Conservation (phyloP, 2,888 invertebrate genomes). For the Chymomyza procnemis region DNA sequence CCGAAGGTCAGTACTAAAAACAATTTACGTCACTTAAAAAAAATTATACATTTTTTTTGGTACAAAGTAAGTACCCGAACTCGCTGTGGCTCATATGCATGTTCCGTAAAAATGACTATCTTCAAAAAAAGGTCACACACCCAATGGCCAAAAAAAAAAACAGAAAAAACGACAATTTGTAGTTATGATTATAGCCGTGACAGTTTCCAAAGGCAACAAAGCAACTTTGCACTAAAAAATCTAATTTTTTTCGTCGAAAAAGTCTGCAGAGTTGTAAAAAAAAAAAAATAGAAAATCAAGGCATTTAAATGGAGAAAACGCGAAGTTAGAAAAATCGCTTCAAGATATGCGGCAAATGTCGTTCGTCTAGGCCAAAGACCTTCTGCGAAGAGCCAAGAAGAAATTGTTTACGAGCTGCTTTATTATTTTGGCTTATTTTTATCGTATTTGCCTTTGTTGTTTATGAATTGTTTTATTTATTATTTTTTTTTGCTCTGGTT, state of each 20-base stretch:
- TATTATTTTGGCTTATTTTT: conserved; percentile 26
- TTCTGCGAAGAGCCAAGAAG: conserved; percentile 41
- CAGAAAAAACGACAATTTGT: neutral
- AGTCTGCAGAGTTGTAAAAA: conserved; percentile 16
- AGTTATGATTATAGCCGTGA: conserved; percentile 12
- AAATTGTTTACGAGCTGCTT: conserved; percentile 11
- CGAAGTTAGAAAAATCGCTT: conserved; percentile 49
- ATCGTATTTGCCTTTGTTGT: conserved; percentile 51
- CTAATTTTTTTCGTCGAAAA: conserved; percentile 68
- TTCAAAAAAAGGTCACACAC: neutral
- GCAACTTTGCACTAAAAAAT: conserved; percentile 64
- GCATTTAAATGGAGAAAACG: conserved; percentile 9
- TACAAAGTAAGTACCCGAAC: neutral
- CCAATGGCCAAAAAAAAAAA: neutral
- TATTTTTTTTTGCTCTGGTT: conserved; percentile 57
- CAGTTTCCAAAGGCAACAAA: conserved; percentile 26
- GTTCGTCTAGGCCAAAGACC: conserved; percentile 28
- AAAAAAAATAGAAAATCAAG: no score
- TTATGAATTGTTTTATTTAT: conserved; percentile 29
- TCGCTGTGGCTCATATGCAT: neutral
- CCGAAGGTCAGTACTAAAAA: neutral
- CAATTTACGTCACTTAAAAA: neutral
- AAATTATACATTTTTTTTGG: no score
- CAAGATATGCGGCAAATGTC: conserved; percentile 51
- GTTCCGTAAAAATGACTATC: neutral